Conservation (phyloP, 2,888 invertebrate genomes). For the Lycophotia porphyrea region DNA sequence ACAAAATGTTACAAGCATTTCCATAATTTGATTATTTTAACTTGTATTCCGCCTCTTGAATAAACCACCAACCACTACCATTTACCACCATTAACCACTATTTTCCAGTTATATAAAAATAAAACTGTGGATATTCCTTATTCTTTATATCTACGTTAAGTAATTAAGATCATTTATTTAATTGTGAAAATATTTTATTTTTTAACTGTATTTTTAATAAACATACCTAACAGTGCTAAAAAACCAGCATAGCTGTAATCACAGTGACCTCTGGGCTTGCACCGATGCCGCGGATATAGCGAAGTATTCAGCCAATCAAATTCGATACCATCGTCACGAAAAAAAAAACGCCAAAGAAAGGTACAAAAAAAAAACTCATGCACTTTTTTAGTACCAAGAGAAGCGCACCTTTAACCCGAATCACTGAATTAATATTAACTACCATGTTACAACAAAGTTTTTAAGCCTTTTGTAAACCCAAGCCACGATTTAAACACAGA, state of each 20-base stretch:
- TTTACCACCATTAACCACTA: too few species aligned
- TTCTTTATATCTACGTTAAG: background rate
- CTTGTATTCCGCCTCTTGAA: background rate
- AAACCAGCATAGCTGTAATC: background rate
- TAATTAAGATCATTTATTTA: background rate
- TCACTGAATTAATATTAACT: slow-evolving; percentile 74
- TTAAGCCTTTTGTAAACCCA: slow-evolving; percentile 33
- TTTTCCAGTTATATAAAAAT: background rate
- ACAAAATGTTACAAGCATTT: background rate
- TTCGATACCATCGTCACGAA: background rate
- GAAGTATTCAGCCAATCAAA: background rate
- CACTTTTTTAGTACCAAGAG: slow-evolving; percentile 29
- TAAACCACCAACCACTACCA: too few species aligned
- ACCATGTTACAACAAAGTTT: slow-evolving; percentile 68
- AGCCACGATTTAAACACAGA: slow-evolving; percentile 12
- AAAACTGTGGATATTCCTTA: background rate
- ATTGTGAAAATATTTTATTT: background rate
- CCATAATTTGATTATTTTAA: background rate
- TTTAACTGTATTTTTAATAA: background rate
- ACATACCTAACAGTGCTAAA: too few species aligned
- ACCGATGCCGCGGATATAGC: background rate
- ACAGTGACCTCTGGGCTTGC: background rate
- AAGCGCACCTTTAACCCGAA: slow-evolving; percentile 61
- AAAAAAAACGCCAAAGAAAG: background rate
- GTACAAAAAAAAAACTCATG: background rate